Evolutionary conservation across 2,113 vertebrate species (phyloP), one percentile per base, ranked within the genome.

Genomic region (Anseranas semipalmata): DNA sequence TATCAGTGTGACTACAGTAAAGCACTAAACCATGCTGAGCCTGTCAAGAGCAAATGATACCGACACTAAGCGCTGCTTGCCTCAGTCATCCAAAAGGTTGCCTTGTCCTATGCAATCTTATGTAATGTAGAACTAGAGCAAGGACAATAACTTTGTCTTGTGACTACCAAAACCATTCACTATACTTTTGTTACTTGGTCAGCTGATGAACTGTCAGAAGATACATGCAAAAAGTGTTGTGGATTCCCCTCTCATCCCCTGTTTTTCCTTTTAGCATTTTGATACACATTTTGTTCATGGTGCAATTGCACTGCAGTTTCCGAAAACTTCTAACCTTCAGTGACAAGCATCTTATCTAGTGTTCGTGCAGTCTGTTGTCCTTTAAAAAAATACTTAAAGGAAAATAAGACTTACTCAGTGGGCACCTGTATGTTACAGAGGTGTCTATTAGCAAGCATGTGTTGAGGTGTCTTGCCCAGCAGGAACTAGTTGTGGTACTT

Each of bases 41-140:
- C 82, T 2, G 2, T 22, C 1, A 6, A 53, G 73, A 89, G 73
- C 46, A 60, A 81, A 81, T 85, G 73, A 66, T 83, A 41, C 68
- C 4, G 1, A 65, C 83, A 60, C 76, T 50, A 71, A 92, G 78
- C 79, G 35, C 86, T 85, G 81, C 84, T 94, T 89, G 92, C 81
- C 84, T 95, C 85, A 10, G 27, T 71, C 85, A n/a, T 5, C 60
- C 62, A 27, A 85, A 94, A 96, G 90, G 70, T 95, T 95, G 91
- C 86, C 89, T 96, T 95, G 62, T 91, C 73, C 89, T 96, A 32
- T 93, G 94, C 94, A 95, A 37, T 93, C 89, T 79, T 91, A 12
- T 30, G 6, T 87, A 28, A 89, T 8, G 25, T 58, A 5, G 41
- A 60, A 72, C 25, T 39, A 59, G 46, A 87, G 60, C 68, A 82